A percentile compares a stretch with the other conserved stretches of the same genome.
phyloP scores from a whole-genome alignment of 2,113 vertebrate genomes.

The Raja brachyura region DNA sequence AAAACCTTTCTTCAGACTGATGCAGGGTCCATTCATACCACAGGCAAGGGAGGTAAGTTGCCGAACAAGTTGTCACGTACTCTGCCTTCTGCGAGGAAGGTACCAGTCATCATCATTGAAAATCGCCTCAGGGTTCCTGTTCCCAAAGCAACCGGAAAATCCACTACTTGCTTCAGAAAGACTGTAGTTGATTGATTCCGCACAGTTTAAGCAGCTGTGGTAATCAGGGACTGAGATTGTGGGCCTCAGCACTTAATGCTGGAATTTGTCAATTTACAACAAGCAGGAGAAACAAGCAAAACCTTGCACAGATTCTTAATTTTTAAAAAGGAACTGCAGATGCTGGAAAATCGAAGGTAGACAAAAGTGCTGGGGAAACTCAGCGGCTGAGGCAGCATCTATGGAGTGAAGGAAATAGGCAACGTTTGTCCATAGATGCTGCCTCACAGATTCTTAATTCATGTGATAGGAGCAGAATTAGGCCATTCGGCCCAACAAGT shows the following conservation, averaged over 20 bases:
- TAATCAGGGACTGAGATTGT: not conserved
- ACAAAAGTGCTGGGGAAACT: no score
- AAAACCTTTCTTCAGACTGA: no score
- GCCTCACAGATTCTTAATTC: not conserved
- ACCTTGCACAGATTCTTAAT: not conserved
- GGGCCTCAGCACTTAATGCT: not conserved
- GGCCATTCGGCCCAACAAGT: no score
- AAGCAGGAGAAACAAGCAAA: not conserved
- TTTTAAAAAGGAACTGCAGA: no score
- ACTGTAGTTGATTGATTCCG: not conserved
- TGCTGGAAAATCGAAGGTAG: no score
- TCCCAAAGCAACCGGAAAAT: not conserved
- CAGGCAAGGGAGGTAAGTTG: not conserved
- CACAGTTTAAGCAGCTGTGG: not conserved
- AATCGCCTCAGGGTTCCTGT: not conserved
- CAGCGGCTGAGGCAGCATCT: no score
- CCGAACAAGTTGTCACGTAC: not conserved
- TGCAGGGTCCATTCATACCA: no score
- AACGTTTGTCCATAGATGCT: no score
- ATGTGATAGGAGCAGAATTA: no score
- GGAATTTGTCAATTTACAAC: not conserved
- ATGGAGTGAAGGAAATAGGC: no score
- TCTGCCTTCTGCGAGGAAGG: no score
- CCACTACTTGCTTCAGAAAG: slow-evolving; percentile 4
- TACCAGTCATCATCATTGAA: not conserved